Conservation (phyloP, 2,888 invertebrate species). For the Drosophila tanythrix region DNA sequence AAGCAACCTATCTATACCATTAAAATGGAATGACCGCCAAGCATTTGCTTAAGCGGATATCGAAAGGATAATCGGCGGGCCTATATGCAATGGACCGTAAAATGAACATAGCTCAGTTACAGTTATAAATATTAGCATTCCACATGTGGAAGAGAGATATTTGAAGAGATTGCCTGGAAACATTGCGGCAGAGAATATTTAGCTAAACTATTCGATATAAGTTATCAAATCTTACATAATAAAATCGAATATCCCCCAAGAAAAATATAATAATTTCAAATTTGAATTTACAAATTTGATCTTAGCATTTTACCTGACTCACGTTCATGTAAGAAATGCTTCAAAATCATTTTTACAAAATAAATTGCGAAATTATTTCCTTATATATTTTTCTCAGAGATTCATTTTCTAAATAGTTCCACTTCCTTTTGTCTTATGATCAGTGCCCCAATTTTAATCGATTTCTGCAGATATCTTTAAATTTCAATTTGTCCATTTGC, state of each 20-base stretch:
- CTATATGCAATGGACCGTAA: not conserved
- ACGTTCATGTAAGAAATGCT: no score
- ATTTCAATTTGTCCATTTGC: constrained; percentile 1
- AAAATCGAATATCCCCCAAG: no score
- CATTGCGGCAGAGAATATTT: not conserved
- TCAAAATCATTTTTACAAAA: not conserved
- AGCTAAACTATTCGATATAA: not conserved
- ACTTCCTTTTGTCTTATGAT: not conserved
- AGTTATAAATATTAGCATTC: not conserved
- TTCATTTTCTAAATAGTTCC: not conserved
- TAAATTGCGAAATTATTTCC: not conserved
- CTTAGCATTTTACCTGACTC: not conserved
- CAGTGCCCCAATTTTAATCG: not conserved
- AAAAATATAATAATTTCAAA: not conserved
- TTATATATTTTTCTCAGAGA: not conserved
- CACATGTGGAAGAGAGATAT: not conserved
- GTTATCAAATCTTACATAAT: not conserved
- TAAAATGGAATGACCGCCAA: not conserved
- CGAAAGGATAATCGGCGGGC: not conserved
- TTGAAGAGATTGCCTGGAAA: not conserved
- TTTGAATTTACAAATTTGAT: not conserved
- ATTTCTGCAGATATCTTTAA: not conserved
- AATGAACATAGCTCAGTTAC: not conserved
- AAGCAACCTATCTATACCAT: not conserved
- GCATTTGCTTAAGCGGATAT: not conserved